Evolutionary conservation across 2,113 vertebrate species (phyloP), one percentile per base, ranked within the genome.

Genomic region (Clarias magur): DNA sequence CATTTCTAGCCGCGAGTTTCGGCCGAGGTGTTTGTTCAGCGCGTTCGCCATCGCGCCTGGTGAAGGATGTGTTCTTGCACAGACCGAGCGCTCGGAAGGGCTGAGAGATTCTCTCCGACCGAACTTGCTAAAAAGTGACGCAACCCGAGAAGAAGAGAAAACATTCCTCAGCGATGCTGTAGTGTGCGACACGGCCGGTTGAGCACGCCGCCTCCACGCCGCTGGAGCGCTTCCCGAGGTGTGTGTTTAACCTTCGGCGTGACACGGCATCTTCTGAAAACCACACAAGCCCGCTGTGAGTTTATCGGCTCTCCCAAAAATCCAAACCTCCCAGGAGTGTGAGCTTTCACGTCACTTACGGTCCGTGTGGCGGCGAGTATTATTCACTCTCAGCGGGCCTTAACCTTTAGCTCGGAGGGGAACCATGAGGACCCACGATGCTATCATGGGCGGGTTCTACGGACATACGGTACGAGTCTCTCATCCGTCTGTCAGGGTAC

Each of bases 31-130:
- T 63, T 82, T 38, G 68, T 48, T 82, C 19, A 56, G 62, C 2
- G 10, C 38, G 12, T 15, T 78, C 48, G 27, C 72, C 63, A 62
- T 87, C 80, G 21, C 21, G 72, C 6, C 13, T 67, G 65, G 27
- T 88, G 87, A 80, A 72, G 87, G 56, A 84, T 80, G 15, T 78
- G 15, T 48, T n/a, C 75, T 80, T 17, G 53, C 42, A 56, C 42
- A 78, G 60, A 21, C 88, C 13, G n/a, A 27, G 30, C 34, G 57
- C 59, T 84, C 27, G 7, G 72, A 53, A 30, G 54, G 63, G n/a
- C 82, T 34, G n/a, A 34, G 19, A 25, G 53, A n/a, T 25, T 25
- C 70, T 48, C 72, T 62, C 38, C 19, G 57, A 76, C 34, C 3
- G 23, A 48, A 42, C 83, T 63, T 63, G 57, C 70, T 48, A 27